A percentile compares a stretch with the other conserved stretches of the same genome.
phyloP scores from a whole-genome alignment of 2,113 vertebrate genomes.

The Gavialis gangeticus region DNA sequence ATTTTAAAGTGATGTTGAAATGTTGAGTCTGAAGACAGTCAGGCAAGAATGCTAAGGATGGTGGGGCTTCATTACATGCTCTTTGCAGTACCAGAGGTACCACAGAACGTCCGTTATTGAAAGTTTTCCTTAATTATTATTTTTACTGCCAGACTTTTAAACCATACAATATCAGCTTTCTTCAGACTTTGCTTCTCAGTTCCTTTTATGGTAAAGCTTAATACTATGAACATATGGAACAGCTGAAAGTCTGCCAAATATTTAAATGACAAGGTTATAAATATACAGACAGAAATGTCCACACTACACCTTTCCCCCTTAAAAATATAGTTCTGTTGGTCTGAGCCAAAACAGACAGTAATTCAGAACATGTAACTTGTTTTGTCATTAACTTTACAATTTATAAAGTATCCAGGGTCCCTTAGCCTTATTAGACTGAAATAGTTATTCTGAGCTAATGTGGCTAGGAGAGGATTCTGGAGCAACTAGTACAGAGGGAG shows the following conservation, averaged over 20 bases:
- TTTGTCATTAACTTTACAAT: conserved; percentile 62
- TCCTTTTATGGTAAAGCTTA: conserved; percentile 85
- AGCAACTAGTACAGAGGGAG: neutral
- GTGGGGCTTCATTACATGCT: conserved; percentile 52
- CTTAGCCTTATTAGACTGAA: conserved; percentile 11
- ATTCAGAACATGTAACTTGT: conserved; percentile 68
- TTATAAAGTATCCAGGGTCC: conserved; percentile 17
- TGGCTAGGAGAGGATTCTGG: neutral
- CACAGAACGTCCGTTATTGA: conserved; percentile 66
- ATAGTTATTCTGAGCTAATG: conserved; percentile 16
- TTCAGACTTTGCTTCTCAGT: conserved; percentile 66
- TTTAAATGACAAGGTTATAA: conserved; percentile 85
- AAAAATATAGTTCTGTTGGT: conserved; percentile 74
- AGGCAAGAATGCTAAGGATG: conserved; percentile 26
- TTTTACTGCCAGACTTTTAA: conserved; percentile 79
- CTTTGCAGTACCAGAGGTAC: conserved; percentile 77
- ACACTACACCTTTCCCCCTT: neutral
- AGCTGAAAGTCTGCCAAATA: conserved; percentile 82
- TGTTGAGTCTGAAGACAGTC: conserved; percentile 33
- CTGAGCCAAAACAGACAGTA: conserved; percentile 73
- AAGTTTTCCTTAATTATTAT: conserved; percentile 78
- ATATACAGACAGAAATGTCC: conserved; percentile 68
- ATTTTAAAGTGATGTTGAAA: neutral
- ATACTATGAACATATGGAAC: conserved; percentile 83
- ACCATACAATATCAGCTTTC: conserved; percentile 80